Conservation (phyloP, 2,797 vertebrate genomes). For the Enteromius paludinosus region DNA sequence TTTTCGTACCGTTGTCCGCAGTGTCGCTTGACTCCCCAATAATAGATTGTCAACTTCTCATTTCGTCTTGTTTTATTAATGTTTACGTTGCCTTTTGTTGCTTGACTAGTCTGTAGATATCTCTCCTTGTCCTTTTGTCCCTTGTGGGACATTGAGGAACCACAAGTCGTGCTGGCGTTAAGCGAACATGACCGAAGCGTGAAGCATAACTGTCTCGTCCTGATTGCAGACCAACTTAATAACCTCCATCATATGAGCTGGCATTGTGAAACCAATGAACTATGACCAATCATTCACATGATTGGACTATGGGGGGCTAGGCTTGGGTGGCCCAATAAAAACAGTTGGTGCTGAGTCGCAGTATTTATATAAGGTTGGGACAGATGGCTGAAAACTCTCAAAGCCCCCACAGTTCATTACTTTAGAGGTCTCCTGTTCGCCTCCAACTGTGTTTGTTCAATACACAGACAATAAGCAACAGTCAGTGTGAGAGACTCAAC, state of each 20-base stretch:
- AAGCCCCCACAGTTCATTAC: slow-evolving; percentile 54
- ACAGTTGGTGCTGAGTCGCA: slow-evolving; percentile 55
- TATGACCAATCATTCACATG: slow-evolving; percentile 74
- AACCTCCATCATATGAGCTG: slow-evolving; percentile 71
- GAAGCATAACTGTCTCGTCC: slow-evolving; percentile 71
- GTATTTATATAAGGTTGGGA: slow-evolving; percentile 66
- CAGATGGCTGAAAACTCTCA: slow-evolving; percentile 64
- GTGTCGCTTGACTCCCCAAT: background rate
- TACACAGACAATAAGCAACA: slow-evolving; percentile 40
- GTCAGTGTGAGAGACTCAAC: slow-evolving; percentile 25
- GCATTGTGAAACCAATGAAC: slow-evolving; percentile 77
- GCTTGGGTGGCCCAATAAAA: slow-evolving; percentile 59
- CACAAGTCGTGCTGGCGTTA: slow-evolving; percentile 66
- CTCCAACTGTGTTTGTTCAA: slow-evolving; percentile 40
- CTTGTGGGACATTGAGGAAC: slow-evolving; percentile 54
- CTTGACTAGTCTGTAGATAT: slow-evolving; percentile 17
- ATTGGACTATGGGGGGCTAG: slow-evolving; percentile 65
- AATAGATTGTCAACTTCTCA: background rate
- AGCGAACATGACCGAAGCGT: slow-evolving; percentile 70
- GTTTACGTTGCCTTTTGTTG: slow-evolving; percentile 11
- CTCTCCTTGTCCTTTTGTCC: slow-evolving; percentile 51
- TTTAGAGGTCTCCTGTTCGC: slow-evolving; percentile 23
- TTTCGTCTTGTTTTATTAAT: slow-evolving; percentile 10
- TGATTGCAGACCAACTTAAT: slow-evolving; percentile 75
- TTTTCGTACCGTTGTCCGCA: background rate